These are phyloP conservation scores for Melanophora roralis DNA, from an alignment of 2,888 invertebrate species.

Conservation along the genomic window DNA sequence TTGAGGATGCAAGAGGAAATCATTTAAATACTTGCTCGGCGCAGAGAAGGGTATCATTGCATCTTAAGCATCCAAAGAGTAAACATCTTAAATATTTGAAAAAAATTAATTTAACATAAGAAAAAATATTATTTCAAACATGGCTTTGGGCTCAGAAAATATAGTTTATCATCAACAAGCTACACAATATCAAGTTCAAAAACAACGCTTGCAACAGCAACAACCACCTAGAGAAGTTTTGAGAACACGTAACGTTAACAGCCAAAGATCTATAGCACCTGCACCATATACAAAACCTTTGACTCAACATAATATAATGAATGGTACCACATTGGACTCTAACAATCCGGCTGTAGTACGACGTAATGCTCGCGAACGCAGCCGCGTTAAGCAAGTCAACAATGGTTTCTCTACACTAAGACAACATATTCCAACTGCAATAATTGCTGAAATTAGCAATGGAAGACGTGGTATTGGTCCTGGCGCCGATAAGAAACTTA, in stretches of 20 bases:
- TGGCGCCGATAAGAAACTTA: constrained; percentile 86
- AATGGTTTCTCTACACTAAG: constrained; percentile 93
- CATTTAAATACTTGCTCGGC: constrained; percentile 71
- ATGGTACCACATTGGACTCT: constrained; percentile 64
- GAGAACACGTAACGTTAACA: constrained; percentile 58
- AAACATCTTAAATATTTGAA: constrained; percentile 59
- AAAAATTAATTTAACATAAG: constrained; percentile 9
- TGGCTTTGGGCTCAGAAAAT: constrained; percentile 70
- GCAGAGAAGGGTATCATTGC: constrained; percentile 76
- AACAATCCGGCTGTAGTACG: constrained; percentile 89
- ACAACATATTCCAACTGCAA: constrained; percentile 90
- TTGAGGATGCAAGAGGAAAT: constrained; percentile 60
- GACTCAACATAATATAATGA: background rate
- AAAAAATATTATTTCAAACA: constrained; percentile 43
- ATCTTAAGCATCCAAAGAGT: constrained; percentile 71
- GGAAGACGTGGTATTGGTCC: constrained; percentile 83
- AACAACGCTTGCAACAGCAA: constrained; percentile 58
- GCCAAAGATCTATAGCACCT: constrained; percentile 58
- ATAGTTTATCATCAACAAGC: constrained; percentile 57
- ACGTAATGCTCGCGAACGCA: constrained; percentile 94
- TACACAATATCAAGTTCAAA: constrained; percentile 56
- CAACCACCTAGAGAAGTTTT: constrained; percentile 49
- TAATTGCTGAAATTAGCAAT: constrained; percentile 83
- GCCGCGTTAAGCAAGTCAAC: constrained; percentile 96
- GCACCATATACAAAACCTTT: constrained; percentile 66